Conservation (phyloP, 1,140 invertebrate genomes). For the Drosophila sucinea region DNA sequence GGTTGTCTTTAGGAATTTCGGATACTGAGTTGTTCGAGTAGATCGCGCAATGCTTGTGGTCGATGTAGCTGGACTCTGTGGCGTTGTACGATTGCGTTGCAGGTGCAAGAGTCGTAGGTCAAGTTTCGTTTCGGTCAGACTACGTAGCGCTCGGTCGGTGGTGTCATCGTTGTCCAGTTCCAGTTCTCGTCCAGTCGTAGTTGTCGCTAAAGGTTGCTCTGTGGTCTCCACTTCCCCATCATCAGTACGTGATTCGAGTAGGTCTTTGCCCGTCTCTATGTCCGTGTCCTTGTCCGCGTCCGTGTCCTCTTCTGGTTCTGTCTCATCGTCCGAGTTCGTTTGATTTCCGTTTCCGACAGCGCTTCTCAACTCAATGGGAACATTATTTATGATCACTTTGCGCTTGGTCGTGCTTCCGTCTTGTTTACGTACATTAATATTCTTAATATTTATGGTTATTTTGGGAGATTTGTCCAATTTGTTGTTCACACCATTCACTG, state of each 20-base stretch:
- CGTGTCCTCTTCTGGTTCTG: conserved; percentile 14
- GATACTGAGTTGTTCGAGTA: conserved; percentile 47
- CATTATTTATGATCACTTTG: conserved; percentile 75
- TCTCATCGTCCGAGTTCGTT: conserved; percentile 24
- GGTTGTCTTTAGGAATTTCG: conserved; percentile 50
- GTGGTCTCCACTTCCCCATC: conserved; percentile 10
- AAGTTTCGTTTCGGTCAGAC: background rate
- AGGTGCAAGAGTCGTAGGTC: conserved; percentile 32
- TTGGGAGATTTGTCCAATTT: conserved; percentile 74
- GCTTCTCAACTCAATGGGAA: conserved; percentile 66
- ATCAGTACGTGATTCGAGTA: background rate
- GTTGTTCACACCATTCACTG: conserved; percentile 59
- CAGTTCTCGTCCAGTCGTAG: conserved; percentile 13
- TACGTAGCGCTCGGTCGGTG: background rate
- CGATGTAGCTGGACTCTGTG: conserved; percentile 3
- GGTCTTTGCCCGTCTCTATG: conserved; percentile 6
- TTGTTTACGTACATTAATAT: conserved; percentile 44
- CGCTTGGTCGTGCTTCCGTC: conserved; percentile 36
- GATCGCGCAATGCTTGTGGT: conserved; percentile 16
- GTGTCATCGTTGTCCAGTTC: background rate
- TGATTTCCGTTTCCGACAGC: conserved; percentile 21
- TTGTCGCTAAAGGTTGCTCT: background rate
- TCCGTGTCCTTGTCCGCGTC: background rate
- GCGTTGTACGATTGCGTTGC: conserved; percentile 26
- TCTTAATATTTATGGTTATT: conserved; percentile 57